These are phyloP conservation scores for Microtus ochrogaster DNA, from an alignment of 2,113 vertebrate species.

Conservation along the genomic window DNA sequence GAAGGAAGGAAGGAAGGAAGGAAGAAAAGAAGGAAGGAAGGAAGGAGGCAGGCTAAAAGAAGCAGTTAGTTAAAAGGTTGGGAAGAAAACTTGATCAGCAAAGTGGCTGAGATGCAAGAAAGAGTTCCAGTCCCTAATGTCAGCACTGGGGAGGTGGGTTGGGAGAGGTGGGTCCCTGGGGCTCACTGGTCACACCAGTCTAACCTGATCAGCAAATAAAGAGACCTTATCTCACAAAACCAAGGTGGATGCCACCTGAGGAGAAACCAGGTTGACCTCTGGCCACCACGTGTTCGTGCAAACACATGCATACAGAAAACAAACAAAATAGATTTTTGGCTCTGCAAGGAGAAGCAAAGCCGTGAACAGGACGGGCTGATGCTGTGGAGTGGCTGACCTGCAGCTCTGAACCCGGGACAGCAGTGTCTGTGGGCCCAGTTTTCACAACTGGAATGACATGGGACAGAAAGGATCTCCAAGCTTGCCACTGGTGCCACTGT, in stretches of 20 bases:
- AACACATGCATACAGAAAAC: background rate
- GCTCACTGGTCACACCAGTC: background rate
- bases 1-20: background rate
- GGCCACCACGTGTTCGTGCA: background rate
- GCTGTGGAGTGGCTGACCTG: background rate
- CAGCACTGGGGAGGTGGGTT: background rate
- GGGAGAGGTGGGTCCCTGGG: background rate
- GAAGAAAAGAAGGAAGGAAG: background rate
- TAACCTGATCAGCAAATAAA: background rate
- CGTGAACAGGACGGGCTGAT: background rate
- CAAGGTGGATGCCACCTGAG: background rate
- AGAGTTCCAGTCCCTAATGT: background rate
- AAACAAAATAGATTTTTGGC: background rate
- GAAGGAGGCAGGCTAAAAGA: background rate
- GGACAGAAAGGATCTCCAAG: background rate
- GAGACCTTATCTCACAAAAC: background rate
- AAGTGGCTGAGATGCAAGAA: background rate
- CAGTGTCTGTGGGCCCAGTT: background rate
- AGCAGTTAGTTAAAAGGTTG: background rate
- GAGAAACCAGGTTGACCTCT: background rate
- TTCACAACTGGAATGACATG: background rate
- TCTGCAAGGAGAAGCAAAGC: background rate
- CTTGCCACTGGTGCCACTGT: fast-evolving
- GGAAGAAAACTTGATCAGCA: background rate
- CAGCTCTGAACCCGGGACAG: background rate